Evolutionary conservation across 2,113 vertebrate species (phyloP), one percentile per base, ranked within the genome.

Genomic region (Lipophrys pholis): DNA sequence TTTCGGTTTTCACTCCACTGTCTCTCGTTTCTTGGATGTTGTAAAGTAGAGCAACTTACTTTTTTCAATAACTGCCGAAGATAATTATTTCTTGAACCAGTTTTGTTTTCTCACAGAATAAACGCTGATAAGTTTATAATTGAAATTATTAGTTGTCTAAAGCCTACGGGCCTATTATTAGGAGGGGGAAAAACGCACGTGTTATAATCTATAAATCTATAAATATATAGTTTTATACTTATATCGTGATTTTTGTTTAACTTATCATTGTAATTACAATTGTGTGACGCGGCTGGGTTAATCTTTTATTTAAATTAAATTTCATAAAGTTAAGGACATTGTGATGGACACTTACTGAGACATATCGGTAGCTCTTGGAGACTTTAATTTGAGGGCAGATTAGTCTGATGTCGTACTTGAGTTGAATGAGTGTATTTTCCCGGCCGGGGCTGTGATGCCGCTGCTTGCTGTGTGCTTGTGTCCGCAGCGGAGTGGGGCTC

Each of bases 401-500:
- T 1, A 61, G 1, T 39, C 1, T 57, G 14, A 2, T 69, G 46
- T 7, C 73, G 48, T 49, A 35, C 36, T 57, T 61, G 7, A 10
- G 1, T 8, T 15, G n/a, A 50, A 7, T 17, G 17, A 5, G 52
- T 50, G 39, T 11, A 11, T 63, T 64, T 35, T 60, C 69, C 74
- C 41, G 1, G 15, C 59, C 57, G 17, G 40, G 52, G 53, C 40
- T 42, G 76, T 75, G 76, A 30, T 30, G 67, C 48, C 71, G 87
- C 80, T 81, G 82, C 92, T 30, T 68, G 94, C 62, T 49, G 58
- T 90, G 74, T 84, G 85, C 84, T 83, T 91, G 89, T 95, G 93
- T 93, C 95, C 92, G 91, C 95, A 99, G 97, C 91, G 97, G 97
- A 91, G 96, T 99, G 93, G 97, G 97, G 87, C 95, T 99, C 73